These are phyloP conservation scores for Pseudococcus viburni DNA, from an alignment of 2,888 invertebrate genomes.

Conservation along the genomic window DNA sequence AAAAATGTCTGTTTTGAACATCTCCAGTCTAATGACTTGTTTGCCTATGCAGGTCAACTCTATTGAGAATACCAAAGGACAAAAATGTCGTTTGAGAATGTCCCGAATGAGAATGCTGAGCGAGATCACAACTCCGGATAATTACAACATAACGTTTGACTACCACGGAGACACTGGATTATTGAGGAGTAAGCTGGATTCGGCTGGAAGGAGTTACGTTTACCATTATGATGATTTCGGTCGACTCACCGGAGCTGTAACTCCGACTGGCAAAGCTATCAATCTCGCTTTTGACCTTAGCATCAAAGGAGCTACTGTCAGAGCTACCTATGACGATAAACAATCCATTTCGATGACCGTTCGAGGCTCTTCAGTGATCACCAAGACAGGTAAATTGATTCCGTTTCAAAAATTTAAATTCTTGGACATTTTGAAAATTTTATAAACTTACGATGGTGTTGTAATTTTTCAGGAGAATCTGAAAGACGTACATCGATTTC, in stretches of 20 bases:
- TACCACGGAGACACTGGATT: slow-evolving; percentile 93
- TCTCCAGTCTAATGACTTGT: slow-evolving; percentile 40
- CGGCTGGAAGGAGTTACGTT: slow-evolving; percentile 90
- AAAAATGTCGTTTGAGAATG: slow-evolving; percentile 91
- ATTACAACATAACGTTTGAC: slow-evolving; percentile 93
- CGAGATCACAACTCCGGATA: slow-evolving; percentile 91
- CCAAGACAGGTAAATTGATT: slow-evolving; percentile 75
- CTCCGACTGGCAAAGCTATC: slow-evolving; percentile 95
- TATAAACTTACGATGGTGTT: background rate
- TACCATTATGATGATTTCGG: slow-evolving; percentile 97
- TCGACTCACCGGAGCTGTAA: slow-evolving; percentile 89
- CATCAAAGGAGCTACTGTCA: slow-evolving; percentile 89
- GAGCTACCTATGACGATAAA: slow-evolving; percentile 85
- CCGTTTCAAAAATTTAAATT: too few species aligned
- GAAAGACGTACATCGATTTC: slow-evolving; percentile 85
- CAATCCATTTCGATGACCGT: slow-evolving; percentile 89
- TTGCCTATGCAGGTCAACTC: slow-evolving; percentile 92
- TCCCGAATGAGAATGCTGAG: slow-evolving; percentile 93
- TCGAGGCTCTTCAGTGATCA: slow-evolving; percentile 88
- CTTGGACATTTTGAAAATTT: background rate
- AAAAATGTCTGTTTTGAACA: background rate
- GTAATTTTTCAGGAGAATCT: slow-evolving; percentile 76
- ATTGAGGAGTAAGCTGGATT: slow-evolving; percentile 89
- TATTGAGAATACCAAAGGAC: slow-evolving; percentile 93
- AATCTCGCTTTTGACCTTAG: slow-evolving; percentile 91